Conservation (phyloP, 2,888 invertebrate genomes). For the Clostera curtula region DNA sequence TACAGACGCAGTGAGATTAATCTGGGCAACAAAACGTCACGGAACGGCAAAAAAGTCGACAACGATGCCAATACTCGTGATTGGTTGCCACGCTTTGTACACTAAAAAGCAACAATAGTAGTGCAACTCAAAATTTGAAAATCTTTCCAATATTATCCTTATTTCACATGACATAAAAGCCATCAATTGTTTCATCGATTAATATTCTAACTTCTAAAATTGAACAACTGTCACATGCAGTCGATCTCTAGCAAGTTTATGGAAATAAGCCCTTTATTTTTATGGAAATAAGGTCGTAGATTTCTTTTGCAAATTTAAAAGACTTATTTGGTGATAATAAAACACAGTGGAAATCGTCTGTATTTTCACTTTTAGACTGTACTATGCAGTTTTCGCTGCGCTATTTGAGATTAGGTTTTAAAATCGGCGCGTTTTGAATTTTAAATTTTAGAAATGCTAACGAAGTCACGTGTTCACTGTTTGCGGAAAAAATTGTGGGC, state of each 20-base stretch:
- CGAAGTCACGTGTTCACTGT: too few species aligned
- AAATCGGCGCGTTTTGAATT: too few species aligned
- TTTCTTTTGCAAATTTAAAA: too few species aligned
- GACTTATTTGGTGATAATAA: neutral
- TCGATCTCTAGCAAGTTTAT: too few species aligned
- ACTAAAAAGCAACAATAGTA: slow-evolving; percentile 10
- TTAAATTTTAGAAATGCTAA: too few species aligned
- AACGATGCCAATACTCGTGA: slow-evolving; percentile 24
- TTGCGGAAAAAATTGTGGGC: too few species aligned
- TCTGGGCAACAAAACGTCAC: slow-evolving; percentile 17
- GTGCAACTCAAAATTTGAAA: neutral
- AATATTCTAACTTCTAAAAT: too few species aligned
- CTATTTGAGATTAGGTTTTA: neutral
- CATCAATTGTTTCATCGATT: too few species aligned
- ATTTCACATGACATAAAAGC: neutral
- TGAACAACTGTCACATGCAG: too few species aligned
- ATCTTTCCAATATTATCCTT: slow-evolving; percentile 1
- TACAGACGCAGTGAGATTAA: slow-evolving; percentile 13
- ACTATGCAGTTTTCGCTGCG: neutral
- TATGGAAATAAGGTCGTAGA: too few species aligned
- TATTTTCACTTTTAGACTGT: slow-evolving; percentile 1
- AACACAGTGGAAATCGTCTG: neutral
- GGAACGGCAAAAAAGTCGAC: slow-evolving; percentile 14
- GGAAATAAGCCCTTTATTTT: too few species aligned
- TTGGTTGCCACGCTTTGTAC: slow-evolving; percentile 25